Evolutionary conservation across 1,140 invertebrate species (phyloP).

Genomic region (Uloborus diversus): DNA sequence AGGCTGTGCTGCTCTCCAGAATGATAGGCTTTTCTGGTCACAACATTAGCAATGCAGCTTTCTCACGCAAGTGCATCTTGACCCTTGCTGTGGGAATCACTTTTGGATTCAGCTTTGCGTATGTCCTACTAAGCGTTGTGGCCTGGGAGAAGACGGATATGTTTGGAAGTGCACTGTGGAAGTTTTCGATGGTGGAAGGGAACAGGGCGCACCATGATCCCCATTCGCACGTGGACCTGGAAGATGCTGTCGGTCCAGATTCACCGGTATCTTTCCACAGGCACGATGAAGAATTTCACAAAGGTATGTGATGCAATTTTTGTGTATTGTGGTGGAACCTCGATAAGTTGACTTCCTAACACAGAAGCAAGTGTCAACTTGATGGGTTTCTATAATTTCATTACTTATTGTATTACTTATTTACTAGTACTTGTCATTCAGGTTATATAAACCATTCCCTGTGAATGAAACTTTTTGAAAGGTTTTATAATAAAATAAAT

Average conservation of each 20-base stretch:
- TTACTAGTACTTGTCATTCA: too few species aligned
- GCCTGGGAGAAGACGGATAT: conserved; percentile 58
- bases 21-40: conserved; percentile 25
- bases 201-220: conserved; percentile 66
- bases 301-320: conserved; percentile 65
- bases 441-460: too few species aligned
- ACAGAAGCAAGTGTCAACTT: too few species aligned
- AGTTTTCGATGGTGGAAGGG: neutral
- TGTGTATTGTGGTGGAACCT: too few species aligned
- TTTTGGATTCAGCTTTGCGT: conserved; percentile 67
- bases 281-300: conserved; percentile 72
- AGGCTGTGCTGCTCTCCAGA: neutral
- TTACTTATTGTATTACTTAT: too few species aligned
- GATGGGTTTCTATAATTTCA: too few species aligned
- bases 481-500: too few species aligned
- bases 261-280: conserved; percentile 68
- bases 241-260: conserved; percentile 69
- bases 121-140: conserved; percentile 63
- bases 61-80: conserved; percentile 59
- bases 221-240: conserved; percentile 71
- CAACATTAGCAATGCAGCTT: conserved; percentile 11
- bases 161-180: conserved; percentile 22
- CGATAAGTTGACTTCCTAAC: too few species aligned
- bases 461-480: too few species aligned
- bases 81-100: conserved; percentile 63